phyloP scores from a whole-genome alignment of 2,888 invertebrate species.

The Asteroscopus sphinx region DNA sequence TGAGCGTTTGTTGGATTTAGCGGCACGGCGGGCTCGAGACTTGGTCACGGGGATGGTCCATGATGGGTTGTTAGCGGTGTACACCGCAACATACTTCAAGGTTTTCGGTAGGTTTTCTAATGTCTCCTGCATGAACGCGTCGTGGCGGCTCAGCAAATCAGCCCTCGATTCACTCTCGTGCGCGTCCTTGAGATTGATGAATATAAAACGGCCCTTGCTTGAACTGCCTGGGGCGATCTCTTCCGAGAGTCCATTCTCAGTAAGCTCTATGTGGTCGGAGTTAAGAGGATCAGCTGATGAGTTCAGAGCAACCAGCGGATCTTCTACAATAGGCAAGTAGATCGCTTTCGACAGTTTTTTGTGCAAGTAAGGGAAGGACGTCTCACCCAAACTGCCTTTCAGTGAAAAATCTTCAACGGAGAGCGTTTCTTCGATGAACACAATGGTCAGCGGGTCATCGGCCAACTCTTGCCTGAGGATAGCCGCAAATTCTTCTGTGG shows the following conservation, averaged over 20 bases:
- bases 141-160: slow-evolving; percentile 90
- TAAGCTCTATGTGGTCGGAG: slow-evolving; percentile 75
- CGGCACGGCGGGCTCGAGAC: slow-evolving; percentile 74
- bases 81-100: slow-evolving; percentile 87
- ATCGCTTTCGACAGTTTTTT: slow-evolving; percentile 72
- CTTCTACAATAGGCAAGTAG: slow-evolving; percentile 91
- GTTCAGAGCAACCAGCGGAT: slow-evolving; percentile 89
- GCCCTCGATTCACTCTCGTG: slow-evolving; percentile 87
- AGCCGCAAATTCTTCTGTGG: slow-evolving; percentile 73
- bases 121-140: slow-evolving; percentile 89
- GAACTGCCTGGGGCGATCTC: slow-evolving; percentile 61
- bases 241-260: slow-evolving; percentile 77
- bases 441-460: slow-evolving; percentile 78
- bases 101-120: slow-evolving; percentile 83
- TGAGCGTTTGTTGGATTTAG: slow-evolving; percentile 13
- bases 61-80: slow-evolving; percentile 90
- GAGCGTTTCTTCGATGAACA: slow-evolving; percentile 88
- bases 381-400: slow-evolving; percentile 80
- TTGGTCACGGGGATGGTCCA: slow-evolving; percentile 73
- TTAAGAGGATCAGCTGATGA: slow-evolving; percentile 80
- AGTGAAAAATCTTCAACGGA: slow-evolving; percentile 90
- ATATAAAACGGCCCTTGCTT: slow-evolving; percentile 84
- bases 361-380: slow-evolving; percentile 78
- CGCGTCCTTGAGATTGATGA: slow-evolving; percentile 90
- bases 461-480: slow-evolving; percentile 76